These are phyloP conservation scores for Cyprinodon tularosa DNA, from an alignment of 2,113 vertebrate species.

Conservation along the genomic window DNA sequence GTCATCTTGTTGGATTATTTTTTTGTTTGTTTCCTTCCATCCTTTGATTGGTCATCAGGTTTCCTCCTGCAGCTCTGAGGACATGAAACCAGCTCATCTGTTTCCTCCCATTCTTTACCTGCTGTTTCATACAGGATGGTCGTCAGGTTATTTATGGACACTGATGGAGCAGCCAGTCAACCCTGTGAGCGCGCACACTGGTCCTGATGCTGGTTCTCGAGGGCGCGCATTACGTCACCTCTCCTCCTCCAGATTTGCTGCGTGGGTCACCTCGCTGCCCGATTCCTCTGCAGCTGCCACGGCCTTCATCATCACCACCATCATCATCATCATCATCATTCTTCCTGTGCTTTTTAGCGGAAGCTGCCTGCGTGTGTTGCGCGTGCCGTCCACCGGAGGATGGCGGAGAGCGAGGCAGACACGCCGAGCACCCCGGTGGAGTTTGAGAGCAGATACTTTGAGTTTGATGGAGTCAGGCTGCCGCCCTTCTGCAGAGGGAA, in stretches of 20 bases:
- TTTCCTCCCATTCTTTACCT: too few relatives aligned
- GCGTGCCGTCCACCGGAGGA: slow-evolving; percentile 62
- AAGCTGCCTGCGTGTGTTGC: slow-evolving; percentile 4
- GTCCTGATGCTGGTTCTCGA: slow-evolving; percentile 75
- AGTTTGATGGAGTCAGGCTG: slow-evolving; percentile 94
- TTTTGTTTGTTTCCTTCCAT: too few relatives aligned
- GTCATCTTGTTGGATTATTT: too few relatives aligned
- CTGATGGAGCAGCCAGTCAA: background rate
- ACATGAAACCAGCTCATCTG: too few relatives aligned
- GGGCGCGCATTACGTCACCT: slow-evolving; percentile 84
- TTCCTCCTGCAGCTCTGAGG: too few relatives aligned
- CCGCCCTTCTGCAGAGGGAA: slow-evolving; percentile 97
- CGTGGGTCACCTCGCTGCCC: slow-evolving; percentile 40
- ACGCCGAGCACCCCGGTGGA: slow-evolving; percentile 96
- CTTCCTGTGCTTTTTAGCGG: background rate
- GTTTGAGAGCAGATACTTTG: slow-evolving; percentile 98
- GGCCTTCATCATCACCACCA: background rate
- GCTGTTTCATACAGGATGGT: too few relatives aligned
- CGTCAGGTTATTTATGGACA: too few relatives aligned
- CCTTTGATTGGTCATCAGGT: too few relatives aligned
- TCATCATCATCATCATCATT: background rate
- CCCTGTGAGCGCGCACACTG: slow-evolving; percentile 33
- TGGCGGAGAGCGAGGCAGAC: slow-evolving; percentile 97
- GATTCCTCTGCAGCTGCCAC: slow-evolving; percentile 10
- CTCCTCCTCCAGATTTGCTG: slow-evolving; percentile 72